Evolutionary conservation across 2,888 invertebrate genomes (phyloP).

Genomic region (Augiades crinisus): DNA sequence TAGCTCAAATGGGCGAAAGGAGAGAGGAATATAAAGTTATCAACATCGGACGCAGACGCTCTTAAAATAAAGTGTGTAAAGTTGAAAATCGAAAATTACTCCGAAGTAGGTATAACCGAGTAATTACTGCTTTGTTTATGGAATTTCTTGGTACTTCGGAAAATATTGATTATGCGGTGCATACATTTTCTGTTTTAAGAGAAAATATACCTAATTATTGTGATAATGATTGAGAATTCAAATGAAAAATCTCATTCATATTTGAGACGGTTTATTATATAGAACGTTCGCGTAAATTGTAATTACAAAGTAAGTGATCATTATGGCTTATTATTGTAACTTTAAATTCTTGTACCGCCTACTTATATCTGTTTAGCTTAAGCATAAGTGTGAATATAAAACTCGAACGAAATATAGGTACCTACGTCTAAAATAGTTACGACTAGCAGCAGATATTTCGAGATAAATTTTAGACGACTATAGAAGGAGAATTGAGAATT

Average conservation of each 20-base stretch:
- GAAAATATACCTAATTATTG: neutral
- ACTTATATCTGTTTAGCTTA: too few relatives aligned
- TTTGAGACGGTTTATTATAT: too few relatives aligned
- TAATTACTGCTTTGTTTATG: constrained; percentile 16
- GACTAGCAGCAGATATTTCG: too few relatives aligned
- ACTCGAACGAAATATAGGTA: too few relatives aligned
- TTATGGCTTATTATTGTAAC: too few relatives aligned
- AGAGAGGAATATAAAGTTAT: constrained; percentile 30
- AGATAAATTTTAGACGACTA: too few relatives aligned
- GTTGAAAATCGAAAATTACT: constrained; percentile 29
- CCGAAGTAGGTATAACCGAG: neutral
- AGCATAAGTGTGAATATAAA: too few relatives aligned
- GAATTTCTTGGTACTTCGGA: constrained; percentile 3
- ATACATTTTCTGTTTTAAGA: neutral
- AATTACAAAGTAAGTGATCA: too few relatives aligned
- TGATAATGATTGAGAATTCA: neutral
- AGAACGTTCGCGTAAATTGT: too few relatives aligned
- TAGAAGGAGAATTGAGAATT: neutral
- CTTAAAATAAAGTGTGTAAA: constrained; percentile 29
- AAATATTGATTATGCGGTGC: constrained; percentile 1
- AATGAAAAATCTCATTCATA: neutral
- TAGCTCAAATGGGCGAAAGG: constrained; percentile 44
- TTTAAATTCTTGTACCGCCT: too few relatives aligned
- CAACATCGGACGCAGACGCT: constrained; percentile 29
- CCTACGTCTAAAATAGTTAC: too few relatives aligned